Evolutionary conservation across 2,888 invertebrate genomes (phyloP).

Genomic region (Stratiomys singularior): DNA sequence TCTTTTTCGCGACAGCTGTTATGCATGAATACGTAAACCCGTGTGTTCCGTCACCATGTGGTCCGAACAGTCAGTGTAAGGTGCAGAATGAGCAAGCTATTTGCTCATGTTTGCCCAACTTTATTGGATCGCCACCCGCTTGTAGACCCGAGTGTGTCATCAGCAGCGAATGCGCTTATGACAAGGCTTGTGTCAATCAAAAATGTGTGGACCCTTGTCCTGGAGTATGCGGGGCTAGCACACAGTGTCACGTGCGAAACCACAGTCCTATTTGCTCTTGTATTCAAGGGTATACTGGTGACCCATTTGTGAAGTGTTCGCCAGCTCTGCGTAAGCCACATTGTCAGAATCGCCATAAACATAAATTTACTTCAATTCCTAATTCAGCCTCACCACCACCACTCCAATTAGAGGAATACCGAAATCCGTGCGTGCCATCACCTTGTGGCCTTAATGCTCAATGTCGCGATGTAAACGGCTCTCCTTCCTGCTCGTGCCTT

Average conservation of each 20-base stretch:
- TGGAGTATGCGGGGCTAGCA: conserved; percentile 71
- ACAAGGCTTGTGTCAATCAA: conserved; percentile 72
- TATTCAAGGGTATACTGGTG: conserved; percentile 74
- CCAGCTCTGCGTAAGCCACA: conserved; percentile 64
- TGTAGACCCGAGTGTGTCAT: conserved; percentile 76
- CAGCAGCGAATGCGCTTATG: conserved; percentile 71
- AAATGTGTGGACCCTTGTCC: conserved; percentile 75
- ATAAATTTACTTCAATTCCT: neutral
- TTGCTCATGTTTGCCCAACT: conserved; percentile 72
- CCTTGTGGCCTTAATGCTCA: conserved; percentile 79
- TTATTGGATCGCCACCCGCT: conserved; percentile 72
- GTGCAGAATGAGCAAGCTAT: conserved; percentile 70
- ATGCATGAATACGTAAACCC: conserved; percentile 66
- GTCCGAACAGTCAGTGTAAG: conserved; percentile 73
- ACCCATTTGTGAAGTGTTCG: conserved; percentile 76
- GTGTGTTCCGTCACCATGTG: conserved; percentile 74
- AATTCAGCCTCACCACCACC: conserved; percentile 47
- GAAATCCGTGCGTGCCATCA: conserved; percentile 76
- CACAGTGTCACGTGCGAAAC: conserved; percentile 77
- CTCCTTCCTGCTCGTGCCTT: conserved; percentile 74
- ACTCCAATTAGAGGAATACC: conserved; percentile 59
- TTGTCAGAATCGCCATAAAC: too few relatives aligned
- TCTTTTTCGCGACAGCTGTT: conserved; percentile 55
- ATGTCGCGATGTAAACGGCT: conserved; percentile 72
- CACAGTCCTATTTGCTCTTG: conserved; percentile 84